Evolutionary conservation across 2,113 vertebrate genomes (phyloP), one percentile per base, ranked within the genome.

Genomic region (Noctilio leporinus): DNA sequence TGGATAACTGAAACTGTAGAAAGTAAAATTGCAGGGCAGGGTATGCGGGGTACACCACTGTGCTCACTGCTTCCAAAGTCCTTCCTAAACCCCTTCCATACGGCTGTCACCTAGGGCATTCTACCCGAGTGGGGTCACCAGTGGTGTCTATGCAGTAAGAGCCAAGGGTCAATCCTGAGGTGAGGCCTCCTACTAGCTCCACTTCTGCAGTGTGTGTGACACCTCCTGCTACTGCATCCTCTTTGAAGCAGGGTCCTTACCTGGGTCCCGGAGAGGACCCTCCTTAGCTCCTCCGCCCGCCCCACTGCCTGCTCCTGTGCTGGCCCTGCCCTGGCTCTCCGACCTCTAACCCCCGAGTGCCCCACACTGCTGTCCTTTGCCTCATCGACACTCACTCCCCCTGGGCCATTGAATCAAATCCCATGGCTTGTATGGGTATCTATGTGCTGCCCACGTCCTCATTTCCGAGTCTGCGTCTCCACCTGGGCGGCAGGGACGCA

Each of bases 101-200:
- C 73, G 30, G 55, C 4, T 73, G 22, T 15, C 33, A 17, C 55
- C 55, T 85, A 35, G 24, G 30, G 10, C 30, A 73, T 55, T 77
- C 77, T 47, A 72, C 38, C 22, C 7, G 22, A 76, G 53, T 47
- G 43, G 62, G 77, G 64, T 72, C 11, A 57, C 47, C 47, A 14
- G 22, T 0, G 6, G 12, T 47, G 26, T 80, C n/a, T 38, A 14
- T 1, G 57, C n/a, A 22, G 11, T 55, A 90, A 38, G 62, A 53
- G 26, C 10, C 33, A 49, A n/a, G 67, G 43, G 35, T 35, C 53
- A 12, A 3, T 43, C 67, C 49, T 67, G 17, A 59, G 67, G 26
- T 20, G 11, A 5, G 15, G 2, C 28, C 45, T 24, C 0, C 0
- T 0, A 53, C 26, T 20, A 45, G n/a, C n/a, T n/a, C n/a, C n/a